These are phyloP conservation scores for Drosophila busckii DNA, from an alignment of 1,140 invertebrate genomes.

Conservation along the genomic window DNA sequence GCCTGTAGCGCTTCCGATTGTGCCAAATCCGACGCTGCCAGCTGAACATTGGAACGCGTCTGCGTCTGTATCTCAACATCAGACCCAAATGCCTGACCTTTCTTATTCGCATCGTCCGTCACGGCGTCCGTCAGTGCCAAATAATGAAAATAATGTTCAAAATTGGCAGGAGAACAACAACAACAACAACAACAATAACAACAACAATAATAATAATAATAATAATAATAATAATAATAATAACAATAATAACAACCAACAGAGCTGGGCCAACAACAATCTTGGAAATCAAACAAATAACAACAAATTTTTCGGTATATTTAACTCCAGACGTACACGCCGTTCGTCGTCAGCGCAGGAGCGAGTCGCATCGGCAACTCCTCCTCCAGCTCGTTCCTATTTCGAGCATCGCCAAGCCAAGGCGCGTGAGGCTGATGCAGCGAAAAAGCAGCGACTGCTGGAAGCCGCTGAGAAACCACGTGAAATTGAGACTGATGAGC, in stretches of 20 bases:
- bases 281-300: background rate
- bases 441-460: constrained; percentile 6
- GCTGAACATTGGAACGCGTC: no score
- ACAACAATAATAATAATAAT: background rate
- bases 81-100: no score
- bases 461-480: constrained; percentile 29
- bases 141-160: background rate
- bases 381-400: constrained; percentile 55
- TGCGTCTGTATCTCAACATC: no score
- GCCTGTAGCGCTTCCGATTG: no score
- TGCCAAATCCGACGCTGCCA: no score
- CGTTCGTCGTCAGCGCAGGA: background rate
- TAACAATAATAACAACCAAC: background rate
- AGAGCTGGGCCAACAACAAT: background rate
- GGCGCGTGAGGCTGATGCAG: constrained; percentile 1
- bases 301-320: background rate
- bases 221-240: background rate
- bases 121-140: background rate
- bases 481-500: constrained; percentile 3
- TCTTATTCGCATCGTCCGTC: background rate
- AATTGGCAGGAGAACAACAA: constrained; percentile 9
- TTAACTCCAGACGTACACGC: background rate
- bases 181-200: background rate
- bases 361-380: no score
- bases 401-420: constrained; percentile 49